phyloP scores from a whole-genome alignment of 2,797 vertebrate species.

The Galaxias olidus region DNA sequence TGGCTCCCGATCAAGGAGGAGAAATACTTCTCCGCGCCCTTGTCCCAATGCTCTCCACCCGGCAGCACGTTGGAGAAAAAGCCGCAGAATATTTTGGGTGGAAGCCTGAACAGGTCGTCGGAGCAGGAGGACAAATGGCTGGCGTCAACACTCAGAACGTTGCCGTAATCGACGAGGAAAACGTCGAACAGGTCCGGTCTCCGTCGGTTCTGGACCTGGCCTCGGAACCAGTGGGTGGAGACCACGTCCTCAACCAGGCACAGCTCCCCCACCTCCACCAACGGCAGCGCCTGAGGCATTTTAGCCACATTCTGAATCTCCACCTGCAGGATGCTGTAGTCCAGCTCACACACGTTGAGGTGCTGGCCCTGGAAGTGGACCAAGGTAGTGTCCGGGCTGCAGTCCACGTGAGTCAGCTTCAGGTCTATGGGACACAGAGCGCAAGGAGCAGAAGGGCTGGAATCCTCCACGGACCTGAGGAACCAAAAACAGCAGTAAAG shows the following conservation, averaged over 20 bases:
- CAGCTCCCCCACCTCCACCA: constrained; percentile 72
- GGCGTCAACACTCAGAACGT: constrained; percentile 71
- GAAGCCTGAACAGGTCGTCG: constrained; percentile 81
- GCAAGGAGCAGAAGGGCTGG: constrained; percentile 45
- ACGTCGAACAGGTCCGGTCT: constrained; percentile 68
- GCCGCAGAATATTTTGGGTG: constrained; percentile 84
- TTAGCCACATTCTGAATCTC: constrained; percentile 79
- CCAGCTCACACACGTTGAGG: constrained; percentile 78
- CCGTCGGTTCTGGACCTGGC: constrained; percentile 79
- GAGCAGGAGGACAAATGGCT: constrained; percentile 74
- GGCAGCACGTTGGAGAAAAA: constrained; percentile 88
- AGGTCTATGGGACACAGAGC: constrained; percentile 74
- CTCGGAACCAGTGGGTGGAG: constrained; percentile 86
- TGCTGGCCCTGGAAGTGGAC: constrained; percentile 87
- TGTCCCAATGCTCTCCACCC: constrained; percentile 69
- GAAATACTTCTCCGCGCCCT: constrained; percentile 80
- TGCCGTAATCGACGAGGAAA: constrained; percentile 85
- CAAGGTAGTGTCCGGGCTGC: constrained; percentile 76
- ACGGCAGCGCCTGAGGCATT: constrained; percentile 68
- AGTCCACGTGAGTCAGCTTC: constrained; percentile 82
- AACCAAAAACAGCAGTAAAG: constrained; percentile 14
- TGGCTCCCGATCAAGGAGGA: constrained; percentile 76
- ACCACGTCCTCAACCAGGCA: constrained; percentile 87
- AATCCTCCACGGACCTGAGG: constrained; percentile 71
- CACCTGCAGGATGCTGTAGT: constrained; percentile 86